Evolutionary conservation across 2,888 invertebrate species (phyloP), one percentile per base, ranked within the genome.

Genomic region (Bugula neritina): DNA sequence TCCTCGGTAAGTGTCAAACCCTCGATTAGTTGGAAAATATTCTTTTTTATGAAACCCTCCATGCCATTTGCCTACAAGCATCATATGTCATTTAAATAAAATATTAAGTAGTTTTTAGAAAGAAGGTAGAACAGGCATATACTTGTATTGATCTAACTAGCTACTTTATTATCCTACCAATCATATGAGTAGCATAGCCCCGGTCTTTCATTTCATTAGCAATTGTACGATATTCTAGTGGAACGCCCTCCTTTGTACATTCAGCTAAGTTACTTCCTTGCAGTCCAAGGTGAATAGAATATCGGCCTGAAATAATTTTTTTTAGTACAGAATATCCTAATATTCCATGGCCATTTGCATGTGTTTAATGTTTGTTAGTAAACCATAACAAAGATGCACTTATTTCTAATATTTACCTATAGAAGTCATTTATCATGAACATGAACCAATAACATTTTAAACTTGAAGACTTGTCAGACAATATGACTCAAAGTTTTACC

Each of bases 1-100:
- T 55, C 55, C 55, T 55, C 55, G 5, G 55, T 13, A 55, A 23
- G 55, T 55, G n/a, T 55, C 55, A 55, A 55, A 55, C 3, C 55
- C 55, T 55, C 55, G 5, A 55, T 23, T 55, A n/a, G 21, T 55
- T 55, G 55, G 55, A 3, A 55, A 13, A n/a, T 55, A 23, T 17
- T 17, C 55, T 3, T 55, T 23, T 13, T 10, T 13, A 23, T 55
- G n/a, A 23, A 55, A 55, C 5, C 55, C 55, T 13, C 13, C 55
- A 23, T 55, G 55, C 55, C 55, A 55, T n/a, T 55, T 55, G 5
- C 55, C 55, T 55, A 5, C 17, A 43, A n/a, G n/a, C n/a, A n/a
- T 43, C 17, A 3, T 43, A 3, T 43, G 17, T 43, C 43, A 43
- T 10, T 17, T 5, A 43, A 3, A 43, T 43, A 17, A 43, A 43